Evolutionary conservation across 2,888 invertebrate species (phyloP), one percentile per base, ranked within the genome.

Genomic region (Busseola fusca): DNA sequence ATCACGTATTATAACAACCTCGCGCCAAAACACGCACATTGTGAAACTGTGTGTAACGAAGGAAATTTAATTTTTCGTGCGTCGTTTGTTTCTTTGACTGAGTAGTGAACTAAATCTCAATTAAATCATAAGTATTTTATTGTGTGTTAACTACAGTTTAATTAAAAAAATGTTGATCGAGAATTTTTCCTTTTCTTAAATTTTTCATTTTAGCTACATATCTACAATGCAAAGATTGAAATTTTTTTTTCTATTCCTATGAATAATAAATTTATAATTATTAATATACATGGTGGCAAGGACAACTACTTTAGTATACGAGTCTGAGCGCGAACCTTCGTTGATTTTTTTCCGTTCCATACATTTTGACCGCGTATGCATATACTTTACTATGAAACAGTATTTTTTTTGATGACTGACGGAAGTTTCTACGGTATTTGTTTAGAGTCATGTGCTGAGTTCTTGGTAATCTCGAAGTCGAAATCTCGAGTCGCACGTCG

Each of bases 1-100:
- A 92, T 91, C 89, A 90, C 88, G 87, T 91, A 89, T 88, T 90
- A 89, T 89, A 87, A 87, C 87, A 86, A 85, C 85, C 86, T 87
- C 87, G 86, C 86, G 87, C 86, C 78, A 74, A 76, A 72, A 66
- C 78, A 64, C 37, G 72, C 59, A 14, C 34, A 14, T 30, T 64
- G 77, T 30, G 72, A 66, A 74, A 81, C 59, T 65, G 80, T n/a
- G 12, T 21, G 30, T 59, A 84, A 76, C 72, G 42, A 56, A 10
- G 6, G 21, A 71, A 78, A 30, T 12, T 30, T 0, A 0, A 21
- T 6, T 62, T 77, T 78, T 57, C 4, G 7, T 42, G 42, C 0
- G 7, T 25, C 7, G 9, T 9, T 25, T 1, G 0, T 66, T 57
- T 63, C 2, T 7, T 16, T 54, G 2, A 27, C 7, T 27, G 27